Base-by-base conservation (phyloP, 2,113 vertebrate genomes). In the Aspidoscelis tigris region DNA sequence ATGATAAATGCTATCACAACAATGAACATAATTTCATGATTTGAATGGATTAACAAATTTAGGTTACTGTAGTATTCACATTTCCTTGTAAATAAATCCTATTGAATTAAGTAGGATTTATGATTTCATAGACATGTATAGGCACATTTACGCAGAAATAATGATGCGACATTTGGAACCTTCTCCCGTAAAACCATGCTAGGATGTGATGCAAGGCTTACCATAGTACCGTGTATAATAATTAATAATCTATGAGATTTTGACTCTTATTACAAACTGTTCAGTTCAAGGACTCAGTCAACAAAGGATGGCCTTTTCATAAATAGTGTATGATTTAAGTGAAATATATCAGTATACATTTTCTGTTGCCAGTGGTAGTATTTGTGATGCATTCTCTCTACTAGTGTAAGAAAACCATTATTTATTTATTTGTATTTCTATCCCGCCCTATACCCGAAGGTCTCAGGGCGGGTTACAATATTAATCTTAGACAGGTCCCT, bases 1-100 rank as follows among this genome's bases (percentile, higher is more conserved):
- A 79, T 86, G 66, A 88, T 80, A 91, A 92, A 94, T 89, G 65
- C n/a, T 78, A 88, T 7, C 81, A 65, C 76, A 65, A 84, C 53
- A 79, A 65, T 79, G 39, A 73, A 65, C 75, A 53, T 58, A 53
- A 21, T 78, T 65, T 43, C 61, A 78, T 65, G 39, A 65, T 72
- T 50, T 64, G 64, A 43, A 84, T 78, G 39, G 69, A 50, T 50
- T 7, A 72, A 22, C 11, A 65, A 18, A 5, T n/a, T 70, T 41
- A 78, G 24, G 22, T 22, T 74, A 41, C 43, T 61, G 58, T 10
- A 12, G n/a, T 50, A 26, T 24, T 22, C 43, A 47, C 10, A 26
- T 24, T 76, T 33, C 7, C 50, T 18, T 77, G 76, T n/a, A 21
- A 12, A 24, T 55, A 78, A 78, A 12, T 39, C 33, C 58, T 5